A percentile compares a stretch with the other conserved stretches of the same genome.
Evolutionary conservation across 2,888 invertebrate genomes (phyloP).

Genomic region (Venusia cambrica): DNA sequence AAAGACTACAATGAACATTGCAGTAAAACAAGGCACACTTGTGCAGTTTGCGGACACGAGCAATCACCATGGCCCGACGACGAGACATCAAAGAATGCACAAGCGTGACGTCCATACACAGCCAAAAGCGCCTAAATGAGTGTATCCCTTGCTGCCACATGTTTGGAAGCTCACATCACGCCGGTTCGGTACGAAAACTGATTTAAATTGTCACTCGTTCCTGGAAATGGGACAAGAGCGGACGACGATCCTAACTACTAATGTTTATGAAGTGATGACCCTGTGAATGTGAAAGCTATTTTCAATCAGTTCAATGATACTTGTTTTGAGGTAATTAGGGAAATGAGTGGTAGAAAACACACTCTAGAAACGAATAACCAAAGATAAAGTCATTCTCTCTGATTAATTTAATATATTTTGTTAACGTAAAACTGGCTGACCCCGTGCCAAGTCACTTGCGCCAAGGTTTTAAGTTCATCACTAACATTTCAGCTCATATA

Average conservation of each 20-base stretch:
- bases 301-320: conserved; percentile 40
- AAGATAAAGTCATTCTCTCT: too few relatives aligned
- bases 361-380: too few relatives aligned
- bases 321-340: conserved; percentile 6
- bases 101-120: conserved; percentile 27
- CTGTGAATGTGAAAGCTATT: conserved; percentile 8
- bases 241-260: conserved; percentile 42
- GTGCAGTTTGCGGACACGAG: conserved; percentile 16
- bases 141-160: conserved; percentile 30
- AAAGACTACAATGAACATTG: conserved; percentile 4
- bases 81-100: conserved; percentile 26
- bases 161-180: conserved; percentile 38
- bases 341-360: conserved; percentile 3
- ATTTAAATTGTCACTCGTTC: conserved; percentile 60
- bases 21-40: conserved; percentile 12
- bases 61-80: conserved; percentile 17
- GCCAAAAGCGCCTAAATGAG: conserved; percentile 22
- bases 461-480: too few relatives aligned
- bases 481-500: too few relatives aligned
- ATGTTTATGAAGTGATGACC: conserved; percentile 38
- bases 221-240: conserved; percentile 58
- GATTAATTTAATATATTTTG: too few relatives aligned
- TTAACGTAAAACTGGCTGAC: too few relatives aligned
- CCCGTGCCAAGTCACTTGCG: too few relatives aligned
- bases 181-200: conserved; percentile 57